Base-by-base conservation (phyloP, 2,888 invertebrate genomes). In the Lomographa bimaculata region DNA sequence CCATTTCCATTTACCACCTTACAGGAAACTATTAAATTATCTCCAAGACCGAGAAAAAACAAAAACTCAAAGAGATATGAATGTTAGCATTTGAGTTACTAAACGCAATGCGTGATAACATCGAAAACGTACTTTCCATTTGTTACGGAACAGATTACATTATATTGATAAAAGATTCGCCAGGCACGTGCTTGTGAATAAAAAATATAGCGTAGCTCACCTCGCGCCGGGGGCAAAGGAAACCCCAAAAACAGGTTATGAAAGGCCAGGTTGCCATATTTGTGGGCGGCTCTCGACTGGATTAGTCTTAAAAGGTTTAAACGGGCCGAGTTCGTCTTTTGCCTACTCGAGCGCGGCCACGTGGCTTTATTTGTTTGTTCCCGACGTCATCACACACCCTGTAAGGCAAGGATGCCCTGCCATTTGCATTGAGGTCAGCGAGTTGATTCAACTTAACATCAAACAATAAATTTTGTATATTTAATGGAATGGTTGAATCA, bases 171-270 rank as follows among this genome's bases (percentile, higher is more conserved):
- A 18, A 35, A 41, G 29, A 30, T 14, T 14, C 38, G 39, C 19
- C 29, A 36, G 44, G 53, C 68, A 71, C 71, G 68, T 71, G 73
- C 58, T 59, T 57, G 64, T 56, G 61, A 62, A 71, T 74, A 78
- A 76, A 46, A 51, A 46, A 51, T 54, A 46, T 50, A 45, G 64
- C 65, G 57, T 57, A 70, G 61, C 67, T 64, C 65, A 60, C 62
- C 61, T 71, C 66, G 60, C 68, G 69, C 66, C 71, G 71, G 78
- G 80, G 78, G 73, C 78, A 70, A 77, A 83, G 86, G 82, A 79
- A 84, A 82, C 84, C 86, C 87, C 86, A 79, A 87, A 89, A 87
- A 87, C 87, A 84, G 86, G 87, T 87, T 89, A 82, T 78, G 78
- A 81, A 77, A 81, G 73, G 77, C 80, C 81, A 70, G 76, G 80